Evolutionary conservation across 2,113 vertebrate species (phyloP).

Genomic region (Conger conger): DNA sequence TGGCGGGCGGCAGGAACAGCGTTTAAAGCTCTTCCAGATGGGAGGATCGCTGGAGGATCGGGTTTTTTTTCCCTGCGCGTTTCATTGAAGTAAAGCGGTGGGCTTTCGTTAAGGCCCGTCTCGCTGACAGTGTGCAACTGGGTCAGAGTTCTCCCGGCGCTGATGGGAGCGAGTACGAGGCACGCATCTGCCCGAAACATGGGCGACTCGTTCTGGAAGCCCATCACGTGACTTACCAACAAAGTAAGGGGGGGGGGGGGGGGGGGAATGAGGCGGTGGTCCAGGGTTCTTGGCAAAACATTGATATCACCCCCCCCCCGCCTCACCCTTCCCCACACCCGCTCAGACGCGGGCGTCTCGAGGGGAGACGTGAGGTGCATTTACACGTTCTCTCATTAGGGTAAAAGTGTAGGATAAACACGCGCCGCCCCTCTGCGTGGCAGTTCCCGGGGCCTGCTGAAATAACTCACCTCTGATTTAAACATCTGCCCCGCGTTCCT

Average conservation of each 20-base stretch:
- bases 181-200: not conserved
- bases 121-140: conserved; percentile 26
- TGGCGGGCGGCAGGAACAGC: conserved; percentile 48
- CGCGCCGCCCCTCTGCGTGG: not conserved
- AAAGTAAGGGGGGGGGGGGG: too few species aligned
- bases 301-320: too few species aligned
- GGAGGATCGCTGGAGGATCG: conserved; percentile 51
- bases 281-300: not conserved
- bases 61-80: conserved; percentile 55
- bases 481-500: conserved; percentile 12
- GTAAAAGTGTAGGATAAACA: not conserved
- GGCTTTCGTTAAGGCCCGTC: conserved; percentile 36
- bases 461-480: conserved; percentile 20
- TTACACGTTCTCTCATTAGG: not conserved
- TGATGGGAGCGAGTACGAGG: not conserved
- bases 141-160: not conserved
- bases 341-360: not conserved
- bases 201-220: not conserved
- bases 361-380: not conserved
- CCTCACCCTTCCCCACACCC: not conserved
- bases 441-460: not conserved
- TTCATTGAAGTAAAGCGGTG: conserved; percentile 53
- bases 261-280: too few species aligned
- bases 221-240: not conserved
- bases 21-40: conserved; percentile 68